Conservation (phyloP, 2,888 invertebrate species). For the Mesochorus sp. region DNA sequence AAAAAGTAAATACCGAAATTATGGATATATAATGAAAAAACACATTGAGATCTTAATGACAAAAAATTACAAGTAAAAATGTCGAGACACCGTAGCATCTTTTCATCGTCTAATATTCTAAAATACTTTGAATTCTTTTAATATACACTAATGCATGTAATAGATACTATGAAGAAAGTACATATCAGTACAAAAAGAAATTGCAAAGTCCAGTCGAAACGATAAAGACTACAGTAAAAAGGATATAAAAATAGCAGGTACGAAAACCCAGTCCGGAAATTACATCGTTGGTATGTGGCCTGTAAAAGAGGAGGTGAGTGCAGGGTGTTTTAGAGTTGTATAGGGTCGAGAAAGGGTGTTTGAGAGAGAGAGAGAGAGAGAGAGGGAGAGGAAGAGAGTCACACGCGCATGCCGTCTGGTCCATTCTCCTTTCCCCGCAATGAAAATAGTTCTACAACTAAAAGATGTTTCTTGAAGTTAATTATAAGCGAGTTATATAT, state of each 20-base stretch:
- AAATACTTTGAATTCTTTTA: no score
- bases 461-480: constrained; percentile 76
- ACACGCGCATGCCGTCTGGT: background rate
- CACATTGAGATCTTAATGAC: no score
- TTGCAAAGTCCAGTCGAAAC: constrained; percentile 49
- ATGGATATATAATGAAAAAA: no score
- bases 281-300: constrained; percentile 66
- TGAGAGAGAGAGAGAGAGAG: background rate
- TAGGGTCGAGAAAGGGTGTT: constrained; percentile 11
- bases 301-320: background rate
- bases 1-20: no score
- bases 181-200: constrained; percentile 35
- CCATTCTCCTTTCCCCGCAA: constrained; percentile 1
- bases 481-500: constrained; percentile 70
- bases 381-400: no score
- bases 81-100: no score
- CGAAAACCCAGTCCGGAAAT: constrained; percentile 60
- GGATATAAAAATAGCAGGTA: constrained; percentile 51
- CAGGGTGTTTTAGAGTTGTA: background rate
- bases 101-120: no score
- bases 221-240: constrained; percentile 47
- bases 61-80: no score
- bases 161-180: no score
- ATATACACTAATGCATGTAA: no score
- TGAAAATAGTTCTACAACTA: constrained; percentile 74